Evolutionary conservation across 2,888 invertebrate species (phyloP), one percentile per base, ranked within the genome.

Genomic region (Koerneria pararmatus): DNA sequence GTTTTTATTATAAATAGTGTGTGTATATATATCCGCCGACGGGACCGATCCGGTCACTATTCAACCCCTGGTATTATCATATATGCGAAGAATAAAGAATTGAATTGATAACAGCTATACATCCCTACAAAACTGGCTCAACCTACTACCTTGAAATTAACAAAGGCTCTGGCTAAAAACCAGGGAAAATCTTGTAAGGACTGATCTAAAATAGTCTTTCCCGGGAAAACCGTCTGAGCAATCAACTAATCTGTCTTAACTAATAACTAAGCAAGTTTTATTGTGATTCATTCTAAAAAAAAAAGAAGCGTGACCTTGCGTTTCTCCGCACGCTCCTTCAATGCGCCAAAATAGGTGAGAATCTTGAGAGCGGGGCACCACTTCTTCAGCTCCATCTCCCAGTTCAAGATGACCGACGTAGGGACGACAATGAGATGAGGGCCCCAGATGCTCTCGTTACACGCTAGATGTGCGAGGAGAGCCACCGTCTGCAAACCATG

Each of bases 361-460:
- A 98, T 93, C 88, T 99, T 98, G 85, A 98, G 94, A 62, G 92
- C 93, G 0, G 98, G 98, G 85, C 95, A 97, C 98, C 98, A 99
- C 85, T 97, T 97, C 86, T 98, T 97, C 83, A 95, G 91, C 86
- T 98, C 98, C 92, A 97, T 93, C 87, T 99, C 98, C 98, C 98
- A 98, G 86, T 99, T 99, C 71, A 98, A 88, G 91, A 98, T 95
- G 61, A 99, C 97, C 74, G 95, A 95, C 22, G 98, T 98, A 69
- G 98, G 98, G 75, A 99, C 98, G 71, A 98, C 91, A 76, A 98
- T 94, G 31, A 98, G 88, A 88, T 98, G 98, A 65, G 98, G 98
- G 37, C 98, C 98, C 98, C 98, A 99, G 84, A 93, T 90, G 75
- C 88, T 88, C 82, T 90, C 90, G 82, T 92, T 93, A 80, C 92